Evolutionary conservation across 2,113 vertebrate species (phyloP).

Genomic region (Tupaia chinensis): DNA sequence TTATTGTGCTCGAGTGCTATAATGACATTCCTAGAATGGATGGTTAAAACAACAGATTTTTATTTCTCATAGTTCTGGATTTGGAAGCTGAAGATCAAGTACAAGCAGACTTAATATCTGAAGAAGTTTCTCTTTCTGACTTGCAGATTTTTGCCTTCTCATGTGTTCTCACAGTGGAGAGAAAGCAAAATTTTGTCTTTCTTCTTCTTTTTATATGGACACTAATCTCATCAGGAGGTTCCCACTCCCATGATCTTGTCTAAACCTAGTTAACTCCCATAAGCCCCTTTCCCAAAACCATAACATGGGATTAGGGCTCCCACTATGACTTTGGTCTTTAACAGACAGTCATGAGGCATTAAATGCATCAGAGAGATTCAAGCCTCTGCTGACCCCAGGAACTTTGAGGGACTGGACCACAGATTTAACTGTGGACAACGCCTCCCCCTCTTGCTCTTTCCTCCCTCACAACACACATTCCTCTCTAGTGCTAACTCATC

Average conservation of each 20-base stretch:
- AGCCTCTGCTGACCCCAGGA: not conserved
- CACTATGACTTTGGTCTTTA: not conserved
- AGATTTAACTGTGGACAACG: not conserved
- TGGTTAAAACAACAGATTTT: not conserved
- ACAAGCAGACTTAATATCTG: too few species aligned
- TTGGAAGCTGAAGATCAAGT: not conserved
- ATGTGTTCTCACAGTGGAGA: not conserved
- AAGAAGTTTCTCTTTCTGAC: too few species aligned
- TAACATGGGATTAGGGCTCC: not conserved
- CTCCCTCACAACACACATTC: too few species aligned
- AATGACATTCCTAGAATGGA: not conserved
- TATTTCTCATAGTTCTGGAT: not conserved
- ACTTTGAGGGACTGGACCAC: not conserved
- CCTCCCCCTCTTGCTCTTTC: too few species aligned
- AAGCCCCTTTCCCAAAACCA: not conserved
- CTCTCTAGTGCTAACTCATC: not conserved
- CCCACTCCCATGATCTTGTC: not conserved
- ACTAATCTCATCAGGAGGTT: not conserved
- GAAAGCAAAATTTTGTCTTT: not conserved
- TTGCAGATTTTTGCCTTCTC: too few species aligned
- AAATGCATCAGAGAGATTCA: not conserved
- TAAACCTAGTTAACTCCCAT: not conserved
- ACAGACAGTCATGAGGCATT: too few species aligned
- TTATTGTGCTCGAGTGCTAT: not conserved
- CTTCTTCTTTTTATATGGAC: not conserved